Evolutionary conservation across 2,797 vertebrate genomes (phyloP).

Genomic region (Micrastur ruficollis): DNA sequence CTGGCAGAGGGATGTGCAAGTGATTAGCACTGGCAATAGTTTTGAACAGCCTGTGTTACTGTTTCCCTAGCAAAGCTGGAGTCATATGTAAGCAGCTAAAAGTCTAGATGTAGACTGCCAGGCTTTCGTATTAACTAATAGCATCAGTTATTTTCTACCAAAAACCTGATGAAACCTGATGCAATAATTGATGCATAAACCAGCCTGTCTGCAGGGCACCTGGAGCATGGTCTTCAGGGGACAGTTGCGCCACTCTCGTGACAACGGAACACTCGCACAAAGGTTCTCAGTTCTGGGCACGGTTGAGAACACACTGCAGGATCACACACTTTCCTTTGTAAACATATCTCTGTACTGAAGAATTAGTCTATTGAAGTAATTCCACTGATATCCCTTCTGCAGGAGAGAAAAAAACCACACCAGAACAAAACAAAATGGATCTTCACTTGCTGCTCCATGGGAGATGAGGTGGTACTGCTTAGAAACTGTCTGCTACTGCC

Average conservation of each 20-base stretch:
- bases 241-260: accelerated
- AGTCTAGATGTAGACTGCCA: not conserved
- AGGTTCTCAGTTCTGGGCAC: not conserved
- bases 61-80: not conserved
- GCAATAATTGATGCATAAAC: not conserved
- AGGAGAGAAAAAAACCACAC: not conserved
- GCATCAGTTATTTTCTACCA: not conserved
- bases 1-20: not conserved
- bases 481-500: accelerated
- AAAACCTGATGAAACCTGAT: not conserved
- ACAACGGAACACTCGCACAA: accelerated
- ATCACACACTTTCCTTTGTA: not conserved
- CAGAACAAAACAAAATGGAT: not conserved
- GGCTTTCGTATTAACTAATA: not conserved
- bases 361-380: not conserved
- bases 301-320: not conserved
- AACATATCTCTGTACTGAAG: not conserved
- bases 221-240: not conserved
- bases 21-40: not conserved
- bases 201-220: not conserved
- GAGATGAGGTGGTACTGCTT: not conserved
- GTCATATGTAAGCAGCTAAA: not conserved
- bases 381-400: not conserved
- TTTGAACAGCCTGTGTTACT: not conserved
- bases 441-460: accelerated